These are phyloP conservation scores for Callipepla californica DNA, from an alignment of 2,113 vertebrate species.

Conservation along the genomic window DNA sequence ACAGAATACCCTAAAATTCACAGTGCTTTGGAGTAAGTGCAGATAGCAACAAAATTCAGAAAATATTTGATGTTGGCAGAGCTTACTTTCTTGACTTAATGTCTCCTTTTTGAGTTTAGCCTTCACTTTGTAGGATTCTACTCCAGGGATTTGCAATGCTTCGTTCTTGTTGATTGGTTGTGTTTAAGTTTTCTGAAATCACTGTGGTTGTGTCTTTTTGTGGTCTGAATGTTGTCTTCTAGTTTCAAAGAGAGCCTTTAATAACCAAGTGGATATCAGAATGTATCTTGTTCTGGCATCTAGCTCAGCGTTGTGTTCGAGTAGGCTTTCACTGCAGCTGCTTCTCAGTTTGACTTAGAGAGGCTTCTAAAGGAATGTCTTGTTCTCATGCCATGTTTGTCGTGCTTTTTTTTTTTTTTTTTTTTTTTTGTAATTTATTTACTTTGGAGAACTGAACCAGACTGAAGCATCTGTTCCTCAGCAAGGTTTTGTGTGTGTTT, in stretches of 20 bases:
- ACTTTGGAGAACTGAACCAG: constrained; percentile 8
- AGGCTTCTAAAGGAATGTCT: constrained; percentile 1
- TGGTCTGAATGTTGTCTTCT: neutral
- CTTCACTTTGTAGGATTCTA: neutral
- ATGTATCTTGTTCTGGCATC: neutral
- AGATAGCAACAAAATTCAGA: neutral
- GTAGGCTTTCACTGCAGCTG: neutral
- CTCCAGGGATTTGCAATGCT: neutral
- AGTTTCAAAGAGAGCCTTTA: constrained; percentile 19
- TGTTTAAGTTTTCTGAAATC: neutral
- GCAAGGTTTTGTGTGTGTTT: neutral
- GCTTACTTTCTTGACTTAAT: neutral
- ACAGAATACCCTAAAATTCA: neutral
- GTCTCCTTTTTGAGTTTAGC: neutral
- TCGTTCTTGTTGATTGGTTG: neutral
- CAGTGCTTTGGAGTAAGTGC: neutral
- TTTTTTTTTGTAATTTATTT: constrained; percentile 16
- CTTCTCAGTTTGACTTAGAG: neutral
- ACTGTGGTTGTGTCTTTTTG: neutral
- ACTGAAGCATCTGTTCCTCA: neutral
- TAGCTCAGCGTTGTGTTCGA: neutral
- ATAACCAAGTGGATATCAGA: neutral
- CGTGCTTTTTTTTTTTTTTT: neutral
- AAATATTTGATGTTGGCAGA: neutral
- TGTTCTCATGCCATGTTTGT: neutral